Evolutionary conservation across 2,113 vertebrate genomes (phyloP).

Genomic region (Zosterops hypoxanthus): DNA sequence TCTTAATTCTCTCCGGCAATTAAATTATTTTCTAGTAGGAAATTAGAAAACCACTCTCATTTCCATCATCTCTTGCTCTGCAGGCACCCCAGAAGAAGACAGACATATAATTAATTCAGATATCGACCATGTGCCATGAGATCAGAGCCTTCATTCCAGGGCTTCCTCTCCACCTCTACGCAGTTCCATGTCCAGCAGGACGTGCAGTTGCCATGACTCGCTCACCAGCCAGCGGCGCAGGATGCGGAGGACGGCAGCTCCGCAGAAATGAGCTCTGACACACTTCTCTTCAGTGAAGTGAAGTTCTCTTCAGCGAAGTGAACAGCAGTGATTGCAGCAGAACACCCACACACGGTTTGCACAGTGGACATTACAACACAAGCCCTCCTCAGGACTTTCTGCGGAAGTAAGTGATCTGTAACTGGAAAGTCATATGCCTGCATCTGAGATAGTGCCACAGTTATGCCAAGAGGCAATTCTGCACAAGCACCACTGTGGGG

Average conservation of each 20-base stretch:
- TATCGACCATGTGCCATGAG: neutral
- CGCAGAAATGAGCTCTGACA: rapidly evolving
- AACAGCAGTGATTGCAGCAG: neutral
- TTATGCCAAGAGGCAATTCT: neutral
- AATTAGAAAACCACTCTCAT: neutral
- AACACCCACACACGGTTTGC: neutral
- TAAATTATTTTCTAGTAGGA: neutral
- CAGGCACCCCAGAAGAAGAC: neutral
- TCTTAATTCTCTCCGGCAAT: neutral
- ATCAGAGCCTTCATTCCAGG: neutral
- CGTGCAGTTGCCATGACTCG: rapidly evolving
- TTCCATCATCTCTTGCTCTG: neutral
- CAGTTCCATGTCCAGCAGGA: neutral
- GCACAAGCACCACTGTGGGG: neutral
- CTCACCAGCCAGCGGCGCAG: neutral
- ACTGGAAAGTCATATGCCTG: neutral
- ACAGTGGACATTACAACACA: neutral
- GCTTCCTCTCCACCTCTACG: neutral
- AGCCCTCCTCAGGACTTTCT: neutral
- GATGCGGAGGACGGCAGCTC: neutral
- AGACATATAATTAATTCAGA: neutral
- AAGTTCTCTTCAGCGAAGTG: rapidly evolving
- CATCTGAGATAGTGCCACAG: neutral
- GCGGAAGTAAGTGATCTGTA: neutral
- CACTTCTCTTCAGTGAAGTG: rapidly evolving